phyloP scores from a whole-genome alignment of 1,140 invertebrate genomes.

The Panagrolaimus sp. region DNA sequence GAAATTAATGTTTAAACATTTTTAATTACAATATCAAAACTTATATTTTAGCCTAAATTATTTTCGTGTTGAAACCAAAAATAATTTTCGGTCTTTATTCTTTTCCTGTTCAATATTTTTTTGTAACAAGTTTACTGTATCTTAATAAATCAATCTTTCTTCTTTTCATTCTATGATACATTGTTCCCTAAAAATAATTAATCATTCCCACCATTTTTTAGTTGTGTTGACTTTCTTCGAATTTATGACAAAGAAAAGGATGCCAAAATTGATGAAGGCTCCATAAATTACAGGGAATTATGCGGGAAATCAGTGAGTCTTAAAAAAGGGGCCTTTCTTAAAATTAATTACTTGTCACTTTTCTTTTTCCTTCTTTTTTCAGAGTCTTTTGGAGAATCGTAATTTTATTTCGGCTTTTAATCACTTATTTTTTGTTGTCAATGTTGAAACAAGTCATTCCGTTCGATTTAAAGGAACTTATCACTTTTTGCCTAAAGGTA shows the following conservation, averaged over 20 bases:
- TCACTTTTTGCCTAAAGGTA: not conserved
- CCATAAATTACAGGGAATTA: not conserved
- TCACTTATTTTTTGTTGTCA: not conserved
- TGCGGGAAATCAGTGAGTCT: slow-evolving; percentile 2
- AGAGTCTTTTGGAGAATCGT: not conserved
- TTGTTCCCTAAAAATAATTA: too few relatives aligned
- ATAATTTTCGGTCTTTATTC: too few relatives aligned
- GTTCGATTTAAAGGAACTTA: slow-evolving; percentile 2
- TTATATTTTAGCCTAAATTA: too few relatives aligned
- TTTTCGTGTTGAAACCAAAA: too few relatives aligned
- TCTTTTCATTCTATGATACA: too few relatives aligned
- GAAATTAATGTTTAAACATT: too few relatives aligned
- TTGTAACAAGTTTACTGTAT: too few relatives aligned
- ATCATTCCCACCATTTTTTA: not conserved
- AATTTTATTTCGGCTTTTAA: not conserved
- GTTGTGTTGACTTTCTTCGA: slow-evolving; percentile 12
- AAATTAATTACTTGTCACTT: not conserved
- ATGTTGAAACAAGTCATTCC: not conserved
- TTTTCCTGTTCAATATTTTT: too few relatives aligned
- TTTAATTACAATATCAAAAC: too few relatives aligned
- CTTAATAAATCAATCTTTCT: too few relatives aligned
- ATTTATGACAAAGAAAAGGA: slow-evolving; percentile 6
- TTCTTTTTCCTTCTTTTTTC: not conserved
- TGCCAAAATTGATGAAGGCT: not conserved
- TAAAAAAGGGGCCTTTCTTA: not conserved